Base-by-base conservation (phyloP, 2,888 invertebrate genomes). In the Dusona sp. region DNA sequence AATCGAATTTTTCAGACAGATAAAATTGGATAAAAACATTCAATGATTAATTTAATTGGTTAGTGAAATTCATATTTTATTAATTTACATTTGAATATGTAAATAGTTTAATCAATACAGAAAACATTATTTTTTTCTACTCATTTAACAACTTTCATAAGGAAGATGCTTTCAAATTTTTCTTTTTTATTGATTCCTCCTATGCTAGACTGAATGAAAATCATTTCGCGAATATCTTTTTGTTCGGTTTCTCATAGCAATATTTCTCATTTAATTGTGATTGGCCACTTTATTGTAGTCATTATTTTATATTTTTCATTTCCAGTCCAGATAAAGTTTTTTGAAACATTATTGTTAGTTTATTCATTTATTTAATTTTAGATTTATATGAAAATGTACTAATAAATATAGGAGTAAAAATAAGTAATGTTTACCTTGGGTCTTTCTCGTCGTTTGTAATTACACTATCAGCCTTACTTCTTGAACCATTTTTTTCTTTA, bases 401-500 rank as follows among this genome's bases (percentile, higher is more conserved):
- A n/a, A n/a, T 33, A 48, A 77, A 54, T 64, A 54, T 75, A n/a
- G 7, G 1, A 22, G 22, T 54, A 22, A 7, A 22, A 54, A 2
- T 8, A 57, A 57, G 13, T 25, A 61, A 61, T 78, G 51, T 77
- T 88, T 86, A 91, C 93, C 92, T 91, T 29, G 87, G 78, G 72
- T 93, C 93, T 72, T 92, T 93, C n/a, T 93, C 93, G 22, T 93
- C 93, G 22, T 89, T 92, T 8, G 89, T 82, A 25, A 87, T 87
- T 83, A 90, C 91, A 25, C 86, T 86, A 74, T 90, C 89, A 54
- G 88, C 79, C 84, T 92, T 93, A 87, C 90, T 90, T 85, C 92
- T 91, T 7, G 90, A 89, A 83, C 92, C 92, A 68, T 88, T 89
- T 87, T 92, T 90, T 51, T 92, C 92, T 90, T 87, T 89, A 73